Base-by-base conservation (phyloP, 2,113 vertebrate genomes). In the Gadus chalcogrammus region DNA sequence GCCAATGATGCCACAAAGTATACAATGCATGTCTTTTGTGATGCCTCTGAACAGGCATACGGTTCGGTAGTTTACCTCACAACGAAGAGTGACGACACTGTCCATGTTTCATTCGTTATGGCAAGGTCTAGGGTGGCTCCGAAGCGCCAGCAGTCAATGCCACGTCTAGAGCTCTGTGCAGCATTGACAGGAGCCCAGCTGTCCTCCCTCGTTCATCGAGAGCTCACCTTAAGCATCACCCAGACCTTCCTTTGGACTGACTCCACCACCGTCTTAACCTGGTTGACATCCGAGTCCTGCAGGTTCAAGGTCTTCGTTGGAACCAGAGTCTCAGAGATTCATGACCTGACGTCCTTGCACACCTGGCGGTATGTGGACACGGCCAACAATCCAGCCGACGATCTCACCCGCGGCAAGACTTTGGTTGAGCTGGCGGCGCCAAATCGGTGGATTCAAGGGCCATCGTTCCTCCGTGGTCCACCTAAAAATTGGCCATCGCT, bases 391-490 rank as follows among this genome's bases (percentile, higher is more conserved):
- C n/a, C n/a, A n/a, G n/a, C n/a, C n/a, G n/a, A n/a, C n/a, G n/a
- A n/a, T n/a, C n/a, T n/a, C n/a, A n/a, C n/a, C n/a, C n/a, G n/a
- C n/a, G n/a, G n/a, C n/a, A n/a, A n/a, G n/a, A 15, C 35, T 2
- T 20, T 76, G 4, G 16, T 15, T 5, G 61, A 69, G 17, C 16
- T 72, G 4, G 52, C 3, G 3, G 9, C n/a, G 3, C 15, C 13
- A 12, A 53, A 52, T 9, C 22, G 65, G 3, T 67, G 73, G 73
- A 42, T 5, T 8, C n/a, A n/a, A n/a, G n/a, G n/a, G n/a, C n/a
- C n/a, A n/a, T n/a, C n/a, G n/a, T n/a, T n/a, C n/a, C n/a, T n/a
- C n/a, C 13, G 48, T 5, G 12, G 66, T 35, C 3, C 31, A 7
- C 31, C 38, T 3, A 17, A 65, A 6, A 5, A 35, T 1, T 18